These are phyloP conservation scores for Caenorhabditis elegans DNA, from an alignment of 1,140 invertebrate species.

Conservation along the genomic window WBcel235 BX284605.5:5983001-5983500, in stretches of 20 bases:
- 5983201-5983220: background rate
- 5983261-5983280: background rate
- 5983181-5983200: background rate
- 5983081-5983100: background rate
- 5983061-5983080: slow-evolving; percentile 20
- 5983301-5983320: background rate
- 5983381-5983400: no score
- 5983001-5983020: slow-evolving; percentile 2
- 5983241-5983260: background rate
- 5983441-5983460: no score
- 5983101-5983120: background rate
- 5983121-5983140: background rate
- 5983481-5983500: no score
- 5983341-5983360: no score
- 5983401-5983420: no score
- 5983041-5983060: background rate
- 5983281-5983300: background rate
- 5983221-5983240: background rate
- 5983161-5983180: slow-evolving; percentile 24
- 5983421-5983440: no score
- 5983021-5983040: background rate
- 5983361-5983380: no score
- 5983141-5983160: background rate
- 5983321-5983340: no score
- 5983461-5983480: no score